These are phyloP conservation scores for Sesia apiformis DNA, from an alignment of 2,888 invertebrate genomes.

Conservation along the genomic window DNA sequence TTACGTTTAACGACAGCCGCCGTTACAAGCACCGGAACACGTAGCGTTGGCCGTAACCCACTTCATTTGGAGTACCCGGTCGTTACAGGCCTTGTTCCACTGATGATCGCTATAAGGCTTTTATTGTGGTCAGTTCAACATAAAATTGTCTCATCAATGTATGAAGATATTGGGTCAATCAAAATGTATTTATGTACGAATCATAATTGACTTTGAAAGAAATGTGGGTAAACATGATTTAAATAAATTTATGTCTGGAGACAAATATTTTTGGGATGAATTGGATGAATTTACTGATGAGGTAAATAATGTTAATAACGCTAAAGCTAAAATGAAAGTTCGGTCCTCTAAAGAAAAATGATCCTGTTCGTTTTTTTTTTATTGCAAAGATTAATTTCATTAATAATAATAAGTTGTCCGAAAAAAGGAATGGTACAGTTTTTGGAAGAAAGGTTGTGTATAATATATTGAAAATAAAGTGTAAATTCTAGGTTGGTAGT, in stretches of 20 bases:
- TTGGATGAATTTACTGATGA: too few relatives aligned
- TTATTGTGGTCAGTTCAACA: conserved; percentile 28
- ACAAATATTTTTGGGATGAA: too few relatives aligned
- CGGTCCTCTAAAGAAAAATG: too few relatives aligned
- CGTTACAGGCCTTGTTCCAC: conserved; percentile 37
- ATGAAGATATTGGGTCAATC: too few relatives aligned
- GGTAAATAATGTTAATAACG: too few relatives aligned
- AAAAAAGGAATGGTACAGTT: conserved; percentile 20
- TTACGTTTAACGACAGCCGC: conserved; percentile 40
- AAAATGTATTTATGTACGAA: too few relatives aligned
- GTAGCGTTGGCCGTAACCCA: conserved; percentile 34
- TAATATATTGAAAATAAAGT: background rate
- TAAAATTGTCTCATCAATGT: background rate
- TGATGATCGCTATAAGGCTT: conserved; percentile 44
- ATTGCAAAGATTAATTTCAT: background rate
- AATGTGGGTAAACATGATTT: too few relatives aligned
- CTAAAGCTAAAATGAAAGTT: too few relatives aligned
- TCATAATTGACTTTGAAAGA: too few relatives aligned
- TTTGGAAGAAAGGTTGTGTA: background rate
- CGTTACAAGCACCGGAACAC: conserved; percentile 32
- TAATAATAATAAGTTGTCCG: background rate
- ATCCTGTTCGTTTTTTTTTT: too few relatives aligned
- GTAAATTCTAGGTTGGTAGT: background rate
- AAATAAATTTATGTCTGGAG: too few relatives aligned
- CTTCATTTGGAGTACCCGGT: conserved; percentile 38